phyloP scores from a whole-genome alignment of 2,888 invertebrate genomes.

The Ormyrus labotus region DNA sequence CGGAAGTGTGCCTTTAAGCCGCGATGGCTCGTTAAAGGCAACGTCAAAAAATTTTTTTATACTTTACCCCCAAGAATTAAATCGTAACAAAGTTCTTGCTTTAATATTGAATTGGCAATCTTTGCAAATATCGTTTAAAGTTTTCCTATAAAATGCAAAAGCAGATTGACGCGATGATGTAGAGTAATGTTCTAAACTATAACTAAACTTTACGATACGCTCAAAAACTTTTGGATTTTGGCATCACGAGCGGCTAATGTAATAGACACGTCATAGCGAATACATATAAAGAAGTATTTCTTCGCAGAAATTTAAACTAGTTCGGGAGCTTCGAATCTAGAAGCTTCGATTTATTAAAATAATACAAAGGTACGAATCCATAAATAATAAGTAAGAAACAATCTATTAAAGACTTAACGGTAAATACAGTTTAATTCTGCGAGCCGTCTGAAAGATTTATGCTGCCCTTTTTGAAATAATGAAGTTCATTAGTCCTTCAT shows the following conservation, averaged over 20 bases:
- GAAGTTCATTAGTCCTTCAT: constrained; percentile 26
- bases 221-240: not conserved
- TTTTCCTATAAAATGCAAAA: constrained; percentile 11
- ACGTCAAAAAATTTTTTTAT: not conserved
- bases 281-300: not conserved
- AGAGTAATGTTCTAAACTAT: not conserved
- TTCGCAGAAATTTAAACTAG: not conserved
- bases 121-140: not conserved
- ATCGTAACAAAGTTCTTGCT: not conserved
- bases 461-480: constrained; percentile 12
- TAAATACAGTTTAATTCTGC: not conserved
- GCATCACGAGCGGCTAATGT: too few relatives aligned
- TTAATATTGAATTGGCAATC: not conserved
- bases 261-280: too few relatives aligned
- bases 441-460: not conserved
- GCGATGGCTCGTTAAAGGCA: not conserved
- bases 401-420: not conserved
- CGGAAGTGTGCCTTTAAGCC: not conserved
- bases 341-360: not conserved
- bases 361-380: too few relatives aligned
- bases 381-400: not conserved
- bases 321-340: not conserved
- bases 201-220: constrained; percentile 15
- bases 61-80: not conserved
- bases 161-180: constrained; percentile 13